Base-by-base conservation (phyloP, 2,113 vertebrate genomes). In the Pyxicephalus adspersus region DNA sequence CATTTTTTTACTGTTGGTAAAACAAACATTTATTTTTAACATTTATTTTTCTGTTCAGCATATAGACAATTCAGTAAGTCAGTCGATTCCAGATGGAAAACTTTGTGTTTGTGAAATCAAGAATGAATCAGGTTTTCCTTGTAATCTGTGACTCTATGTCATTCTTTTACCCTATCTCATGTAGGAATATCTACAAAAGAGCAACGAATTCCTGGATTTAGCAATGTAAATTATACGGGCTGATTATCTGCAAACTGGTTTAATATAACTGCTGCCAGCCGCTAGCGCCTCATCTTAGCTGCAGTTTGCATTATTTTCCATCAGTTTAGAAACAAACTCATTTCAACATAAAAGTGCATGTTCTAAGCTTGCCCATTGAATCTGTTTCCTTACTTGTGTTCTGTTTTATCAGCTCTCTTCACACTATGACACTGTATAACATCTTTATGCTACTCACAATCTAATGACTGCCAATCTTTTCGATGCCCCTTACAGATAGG, bases 391-490 rank as follows among this genome's bases (percentile, higher is more conserved):
- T 55, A 54, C 15, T 55, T 77, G 50, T 65, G 25, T 52, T 55
- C 26, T 57, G 34, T 50, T 67, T 64, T 25, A 20, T 57, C 50
- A 77, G 50, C 63, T 52, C 19, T 6, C 25, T 77, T 77, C 51
- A 45, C 51, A 66, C n/a, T 66, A 17, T 77, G 63, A 77, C 63
- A 77, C 76, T 25, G 51, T 25, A n/a, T 66, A 77, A 77, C 76
- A 77, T 77, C 61, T 77, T 66, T 55, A 52, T 77, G 76, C 25
- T 77, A 7, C 63, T 66, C 28, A 66, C 63, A 66, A 66, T 77
- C 51, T 77, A 64, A 77, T 77, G 66, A 54, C 76, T 77, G 76
- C 52, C 76, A 77, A 66, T 77, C 76, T 77, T 64, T 66, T 77
- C 51, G n/a, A 65, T 66, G 76, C 63, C 76, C 76, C 76, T 77